phyloP scores from a whole-genome alignment of 1,140 invertebrate species.

The Drosophila hydei region DNA sequence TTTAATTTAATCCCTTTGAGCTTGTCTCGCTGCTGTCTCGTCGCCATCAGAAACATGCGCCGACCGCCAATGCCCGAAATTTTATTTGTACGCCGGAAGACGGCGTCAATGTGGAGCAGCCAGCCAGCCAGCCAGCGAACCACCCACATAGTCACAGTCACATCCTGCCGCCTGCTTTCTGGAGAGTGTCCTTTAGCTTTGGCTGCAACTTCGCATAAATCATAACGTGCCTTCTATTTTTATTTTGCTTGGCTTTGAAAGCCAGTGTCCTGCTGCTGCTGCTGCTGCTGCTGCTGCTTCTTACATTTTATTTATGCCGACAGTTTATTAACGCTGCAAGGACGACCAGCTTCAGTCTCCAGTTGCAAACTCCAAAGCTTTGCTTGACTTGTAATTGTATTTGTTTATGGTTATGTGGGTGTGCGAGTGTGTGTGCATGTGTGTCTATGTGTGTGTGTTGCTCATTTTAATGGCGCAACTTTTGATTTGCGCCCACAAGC shows the following conservation, averaged over 20 bases:
- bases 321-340: conserved; percentile 69
- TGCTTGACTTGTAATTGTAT: conserved; percentile 72
- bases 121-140: neutral
- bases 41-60: conserved; percentile 78
- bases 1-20: conserved; percentile 82
- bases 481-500: conserved; percentile 56
- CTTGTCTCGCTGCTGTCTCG: conserved; percentile 80
- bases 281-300: conserved; percentile 20
- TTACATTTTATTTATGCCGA: conserved; percentile 79
- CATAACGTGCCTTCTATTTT: conserved; percentile 58
- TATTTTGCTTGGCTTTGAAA: conserved; percentile 34
- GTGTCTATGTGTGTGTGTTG: conserved; percentile 15
- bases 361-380: conserved; percentile 6
- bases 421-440: conserved; percentile 21
- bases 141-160: too few relatives aligned
- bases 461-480: conserved; percentile 60
- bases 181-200: neutral
- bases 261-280: conserved; percentile 31
- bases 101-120: conserved; percentile 11
- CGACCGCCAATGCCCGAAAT: conserved; percentile 64
- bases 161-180: too few relatives aligned
- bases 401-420: conserved; percentile 61
- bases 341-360: conserved; percentile 15
- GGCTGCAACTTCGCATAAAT: conserved; percentile 57
- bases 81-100: conserved; percentile 50